phyloP scores from a whole-genome alignment of 2,113 vertebrate species.

The Ivindomyrus marchei region DNA sequence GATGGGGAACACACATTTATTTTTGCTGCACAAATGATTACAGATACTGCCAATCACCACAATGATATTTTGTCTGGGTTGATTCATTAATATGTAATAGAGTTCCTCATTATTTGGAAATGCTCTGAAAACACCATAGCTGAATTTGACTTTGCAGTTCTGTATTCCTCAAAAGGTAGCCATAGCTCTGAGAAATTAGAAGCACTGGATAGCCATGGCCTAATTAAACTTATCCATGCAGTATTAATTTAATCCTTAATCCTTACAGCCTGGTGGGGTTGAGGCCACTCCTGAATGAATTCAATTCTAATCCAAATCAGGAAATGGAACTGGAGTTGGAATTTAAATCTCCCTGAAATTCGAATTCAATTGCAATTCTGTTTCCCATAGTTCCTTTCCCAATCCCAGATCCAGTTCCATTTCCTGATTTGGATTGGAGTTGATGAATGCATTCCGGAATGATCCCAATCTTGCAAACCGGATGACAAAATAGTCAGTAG shows the following conservation, averaged over 20 bases:
- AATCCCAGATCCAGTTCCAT: no score
- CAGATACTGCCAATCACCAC: neutral
- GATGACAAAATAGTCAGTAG: neutral
- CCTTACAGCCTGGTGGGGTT: neutral
- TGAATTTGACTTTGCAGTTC: neutral
- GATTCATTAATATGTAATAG: neutral
- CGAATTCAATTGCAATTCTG: no score
- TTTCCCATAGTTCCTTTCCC: no score
- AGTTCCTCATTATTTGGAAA: neutral
- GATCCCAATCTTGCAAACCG: no score
- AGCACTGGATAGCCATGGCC: neutral
- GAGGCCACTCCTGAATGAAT: no score
- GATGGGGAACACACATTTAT: neutral
- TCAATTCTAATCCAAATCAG: no score
- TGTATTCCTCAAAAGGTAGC: neutral
- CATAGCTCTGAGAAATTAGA: neutral
- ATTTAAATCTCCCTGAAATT: no score
- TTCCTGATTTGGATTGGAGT: no score
- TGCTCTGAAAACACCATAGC: neutral
- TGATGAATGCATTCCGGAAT: no score
- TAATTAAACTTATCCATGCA: neutral
- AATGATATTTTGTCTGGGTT: neutral
- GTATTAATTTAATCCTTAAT: neutral
- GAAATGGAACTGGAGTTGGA: no score
- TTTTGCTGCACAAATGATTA: neutral